Conservation (phyloP, 64 coral and sea anemone genomes). For the Stichodactyla helianthus region DNA sequence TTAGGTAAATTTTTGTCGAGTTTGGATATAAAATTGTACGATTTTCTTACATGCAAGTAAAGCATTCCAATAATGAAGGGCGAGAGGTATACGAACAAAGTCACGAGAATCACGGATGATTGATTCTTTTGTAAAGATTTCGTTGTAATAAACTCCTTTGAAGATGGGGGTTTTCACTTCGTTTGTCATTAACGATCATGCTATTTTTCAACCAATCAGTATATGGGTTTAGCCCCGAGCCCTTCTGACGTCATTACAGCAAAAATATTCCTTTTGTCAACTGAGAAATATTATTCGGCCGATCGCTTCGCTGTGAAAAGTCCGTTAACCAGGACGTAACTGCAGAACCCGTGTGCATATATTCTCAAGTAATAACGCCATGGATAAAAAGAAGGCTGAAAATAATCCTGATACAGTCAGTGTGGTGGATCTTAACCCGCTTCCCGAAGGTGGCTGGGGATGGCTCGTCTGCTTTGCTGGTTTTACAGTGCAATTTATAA, state of each 20-base stretch:
- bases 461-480: slow-evolving; percentile 72
- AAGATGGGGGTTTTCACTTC: slow-evolving; percentile 17
- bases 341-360: neutral
- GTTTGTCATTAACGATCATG: neutral
- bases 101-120: slow-evolving; percentile 21
- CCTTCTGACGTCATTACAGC: neutral
- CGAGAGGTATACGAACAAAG: neutral
- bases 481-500: slow-evolving; percentile 61
- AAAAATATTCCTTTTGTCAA: neutral
- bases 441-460: slow-evolving; percentile 82
- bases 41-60: neutral
- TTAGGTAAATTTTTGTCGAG: neutral
- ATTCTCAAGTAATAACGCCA: neutral
- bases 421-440: neutral
- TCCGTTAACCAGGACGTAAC: neutral
- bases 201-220: slow-evolving; percentile 24
- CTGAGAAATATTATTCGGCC: neutral
- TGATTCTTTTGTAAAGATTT: neutral
- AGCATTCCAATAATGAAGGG: neutral
- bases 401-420: slow-evolving; percentile 10
- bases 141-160: neutral
- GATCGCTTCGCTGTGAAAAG: neutral
- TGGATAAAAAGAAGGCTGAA: slow-evolving; percentile 10
- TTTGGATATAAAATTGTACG: neutral
- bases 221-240: neutral